Evolutionary conservation across 2,113 vertebrate genomes (phyloP), one percentile per base, ranked within the genome.

Genomic region (Stigmatopora nigra): DNA sequence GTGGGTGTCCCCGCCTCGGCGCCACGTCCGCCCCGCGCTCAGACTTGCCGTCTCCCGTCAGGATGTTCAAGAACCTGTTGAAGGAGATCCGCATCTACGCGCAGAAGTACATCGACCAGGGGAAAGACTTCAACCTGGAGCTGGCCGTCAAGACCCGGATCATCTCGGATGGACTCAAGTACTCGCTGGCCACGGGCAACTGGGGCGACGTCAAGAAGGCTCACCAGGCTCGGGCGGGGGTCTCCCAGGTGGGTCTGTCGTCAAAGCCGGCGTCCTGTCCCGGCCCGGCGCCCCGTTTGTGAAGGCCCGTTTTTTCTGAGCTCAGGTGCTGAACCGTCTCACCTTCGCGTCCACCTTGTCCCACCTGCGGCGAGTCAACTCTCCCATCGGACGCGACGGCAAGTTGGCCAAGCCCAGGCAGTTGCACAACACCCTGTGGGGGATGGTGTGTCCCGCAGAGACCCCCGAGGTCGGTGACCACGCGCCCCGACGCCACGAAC

Each of bases 141-240:
- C 82, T 99, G 68, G 97, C 97, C 70, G 98, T 99, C 78, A 98
- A 98, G 86, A 98, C 97, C 3, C 88, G 94, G 47, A 98, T 99
- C 76, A 98, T 99, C 91, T 98, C 97, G 0, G 97, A 99, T 0
- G 97, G 97, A 12, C 89, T 99, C 61, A 99, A 99, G 74, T 99
- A 99, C 49, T 99, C 97, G 0, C 82, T 99, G 72, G 97, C 97
- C 63, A 99, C 97, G 2, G 97, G 97, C 31, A 99, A 99, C 89
- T 99, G 97, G 97, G 97, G 97, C 1, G 97, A 99, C 48, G 96
- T 98, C 63, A 99, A 99, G 85, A 99, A 98, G 87, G 97, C 96
- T 70, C 96, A 99, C 84, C 97, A 98, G 84, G 96, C 97, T 71
- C 90, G 97, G 84, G 97, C 96, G 38, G 97, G 97, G 22, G 96